Conservation (phyloP, 2,797 vertebrate species). For the Labeo calbasu region DNA sequence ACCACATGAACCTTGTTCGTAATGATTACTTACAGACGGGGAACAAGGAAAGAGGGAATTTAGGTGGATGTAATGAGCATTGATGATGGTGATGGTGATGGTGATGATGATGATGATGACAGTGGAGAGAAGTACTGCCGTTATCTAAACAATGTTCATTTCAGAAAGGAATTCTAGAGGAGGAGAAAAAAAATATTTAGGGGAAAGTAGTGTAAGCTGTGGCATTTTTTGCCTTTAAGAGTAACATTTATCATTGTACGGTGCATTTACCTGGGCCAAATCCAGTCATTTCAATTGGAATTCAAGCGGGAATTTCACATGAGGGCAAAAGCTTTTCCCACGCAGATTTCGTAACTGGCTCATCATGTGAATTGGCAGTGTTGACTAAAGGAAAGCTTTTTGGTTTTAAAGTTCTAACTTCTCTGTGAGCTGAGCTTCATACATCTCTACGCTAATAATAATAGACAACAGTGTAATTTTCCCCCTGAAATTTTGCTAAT, state of each 20-base stretch:
- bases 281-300: background rate
- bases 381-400: background rate
- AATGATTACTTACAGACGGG: slow-evolving; percentile 38
- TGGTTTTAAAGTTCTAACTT: background rate
- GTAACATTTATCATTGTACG: background rate
- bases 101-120: no score
- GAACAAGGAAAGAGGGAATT: slow-evolving; percentile 5
- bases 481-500: background rate
- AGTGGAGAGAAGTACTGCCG: background rate
- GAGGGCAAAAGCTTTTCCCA: background rate
- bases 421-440: background rate
- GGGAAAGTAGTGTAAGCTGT: background rate
- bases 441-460: background rate
- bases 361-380: no score
- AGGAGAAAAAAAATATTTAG: background rate
- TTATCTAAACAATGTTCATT: slow-evolving; percentile 5
- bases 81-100: slow-evolving; percentile 8
- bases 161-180: slow-evolving; percentile 2
- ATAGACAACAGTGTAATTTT: background rate
- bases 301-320: background rate
- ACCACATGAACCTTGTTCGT: slow-evolving; percentile 28
- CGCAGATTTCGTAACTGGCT: background rate
- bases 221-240: background rate
- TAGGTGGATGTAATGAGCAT: background rate
- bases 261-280: background rate